phyloP scores from a whole-genome alignment of 2,113 vertebrate species.

The Chascanopsetta lugubris region DNA sequence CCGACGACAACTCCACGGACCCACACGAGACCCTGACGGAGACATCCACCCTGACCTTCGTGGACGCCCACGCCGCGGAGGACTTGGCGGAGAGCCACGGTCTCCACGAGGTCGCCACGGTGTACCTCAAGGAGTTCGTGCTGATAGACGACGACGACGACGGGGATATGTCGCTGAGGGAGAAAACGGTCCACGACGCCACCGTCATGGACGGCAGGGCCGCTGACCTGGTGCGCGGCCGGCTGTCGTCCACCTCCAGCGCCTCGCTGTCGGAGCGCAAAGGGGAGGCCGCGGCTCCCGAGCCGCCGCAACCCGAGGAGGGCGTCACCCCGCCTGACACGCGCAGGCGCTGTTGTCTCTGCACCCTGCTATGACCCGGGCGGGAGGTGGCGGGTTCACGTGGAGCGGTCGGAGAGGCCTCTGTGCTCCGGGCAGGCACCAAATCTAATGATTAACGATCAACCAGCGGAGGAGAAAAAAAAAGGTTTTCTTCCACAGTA shows the following conservation, averaged over 20 bases:
- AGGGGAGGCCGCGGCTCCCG: constrained; percentile 38
- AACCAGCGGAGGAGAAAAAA: no score
- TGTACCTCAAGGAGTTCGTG: constrained; percentile 90
- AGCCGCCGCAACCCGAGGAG: constrained; percentile 17
- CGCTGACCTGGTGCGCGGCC: constrained; percentile 91
- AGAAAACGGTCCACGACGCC: constrained; percentile 93
- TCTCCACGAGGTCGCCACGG: constrained; percentile 76
- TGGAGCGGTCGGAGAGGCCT: background rate
- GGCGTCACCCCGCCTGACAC: background rate
- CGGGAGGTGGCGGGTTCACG: constrained; percentile 1
- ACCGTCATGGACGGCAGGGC: constrained; percentile 90
- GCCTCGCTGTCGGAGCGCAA: constrained; percentile 82
- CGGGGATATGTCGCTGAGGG: constrained; percentile 89
- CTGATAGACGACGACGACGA: constrained; percentile 94
- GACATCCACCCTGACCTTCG: constrained; percentile 90
- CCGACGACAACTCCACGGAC: constrained; percentile 71
- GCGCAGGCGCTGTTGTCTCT: constrained; percentile 71
- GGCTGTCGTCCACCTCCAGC: constrained; percentile 86
- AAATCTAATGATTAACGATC: no score
- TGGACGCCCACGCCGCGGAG: constrained; percentile 87
- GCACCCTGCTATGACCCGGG: constrained; percentile 67
- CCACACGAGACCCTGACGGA: constrained; percentile 79
- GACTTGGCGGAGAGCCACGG: constrained; percentile 88
- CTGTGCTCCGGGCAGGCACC: no score
- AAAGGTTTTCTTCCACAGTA: no score